phyloP scores from a whole-genome alignment of 2,888 invertebrate species.

The Trissolcus japonicus region DNA sequence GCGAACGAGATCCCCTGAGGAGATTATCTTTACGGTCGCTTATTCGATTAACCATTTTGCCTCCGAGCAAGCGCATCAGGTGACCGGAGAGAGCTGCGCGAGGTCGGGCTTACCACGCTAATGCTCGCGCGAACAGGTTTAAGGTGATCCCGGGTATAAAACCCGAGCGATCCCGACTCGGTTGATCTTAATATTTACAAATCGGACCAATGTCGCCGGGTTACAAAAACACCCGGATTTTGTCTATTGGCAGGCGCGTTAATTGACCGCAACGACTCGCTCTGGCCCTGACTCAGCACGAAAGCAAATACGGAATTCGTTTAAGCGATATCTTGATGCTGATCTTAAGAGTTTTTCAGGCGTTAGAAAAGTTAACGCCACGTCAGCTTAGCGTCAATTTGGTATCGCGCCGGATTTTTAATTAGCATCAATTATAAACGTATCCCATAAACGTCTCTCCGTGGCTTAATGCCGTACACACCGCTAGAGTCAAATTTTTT shows the following conservation, averaged over 20 bases:
- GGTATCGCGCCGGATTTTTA: slow-evolving; percentile 21
- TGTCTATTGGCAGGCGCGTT: slow-evolving; percentile 23
- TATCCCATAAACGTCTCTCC: slow-evolving; percentile 4
- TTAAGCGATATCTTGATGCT: slow-evolving; percentile 37
- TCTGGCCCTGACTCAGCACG: slow-evolving; percentile 4
- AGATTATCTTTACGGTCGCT: slow-evolving; percentile 60
- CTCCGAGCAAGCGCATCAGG: slow-evolving; percentile 52
- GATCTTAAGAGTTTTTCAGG: slow-evolving; percentile 38
- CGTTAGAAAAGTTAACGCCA: slow-evolving; percentile 38
- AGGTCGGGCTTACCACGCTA: slow-evolving; percentile 33
- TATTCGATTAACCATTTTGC: slow-evolving; percentile 61
- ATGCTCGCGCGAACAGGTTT: slow-evolving; percentile 52
- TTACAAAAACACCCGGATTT: slow-evolving; percentile 19
- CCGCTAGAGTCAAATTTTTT: slow-evolving; percentile 14
- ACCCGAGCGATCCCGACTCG: slow-evolving; percentile 34
- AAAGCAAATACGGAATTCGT: slow-evolving; percentile 38
- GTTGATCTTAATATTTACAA: slow-evolving; percentile 57
- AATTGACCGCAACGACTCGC: slow-evolving; percentile 46
- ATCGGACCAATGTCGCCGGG: slow-evolving; percentile 19
- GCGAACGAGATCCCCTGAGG: slow-evolving; percentile 55
- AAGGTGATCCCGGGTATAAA: slow-evolving; percentile 33
- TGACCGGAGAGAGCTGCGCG: slow-evolving; percentile 35
- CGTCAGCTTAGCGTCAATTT: slow-evolving; percentile 49
- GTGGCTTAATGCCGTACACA: background rate
- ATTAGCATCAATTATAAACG: slow-evolving; percentile 45